phyloP scores from a whole-genome alignment of 2,888 invertebrate genomes.

The Liopterus haemorrhoidalis region DNA sequence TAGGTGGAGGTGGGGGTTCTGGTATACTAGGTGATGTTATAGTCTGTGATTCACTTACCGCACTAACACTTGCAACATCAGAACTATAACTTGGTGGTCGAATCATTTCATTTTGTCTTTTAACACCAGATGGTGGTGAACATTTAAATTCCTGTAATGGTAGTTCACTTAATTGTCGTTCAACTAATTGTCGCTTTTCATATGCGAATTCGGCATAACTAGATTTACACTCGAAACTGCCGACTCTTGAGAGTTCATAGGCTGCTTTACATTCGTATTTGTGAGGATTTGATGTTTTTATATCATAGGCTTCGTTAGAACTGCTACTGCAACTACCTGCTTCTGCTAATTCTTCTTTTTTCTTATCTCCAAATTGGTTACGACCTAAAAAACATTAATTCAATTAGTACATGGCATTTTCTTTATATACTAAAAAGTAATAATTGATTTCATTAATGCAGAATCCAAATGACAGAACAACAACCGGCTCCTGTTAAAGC shows the following conservation, averaged over 20 bases:
- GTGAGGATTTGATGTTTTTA: slow-evolving; percentile 41
- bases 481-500: too few species aligned
- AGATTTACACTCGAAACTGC: slow-evolving; percentile 54
- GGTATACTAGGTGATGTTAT: slow-evolving; percentile 48
- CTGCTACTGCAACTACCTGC: slow-evolving; percentile 65
- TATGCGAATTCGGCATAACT: slow-evolving; percentile 62
- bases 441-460: too few species aligned
- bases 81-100: slow-evolving; percentile 43
- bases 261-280: slow-evolving; percentile 39
- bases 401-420: too few species aligned
- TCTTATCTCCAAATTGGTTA: slow-evolving; percentile 54
- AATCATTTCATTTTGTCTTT: slow-evolving; percentile 49
- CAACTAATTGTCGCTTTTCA: slow-evolving; percentile 55
- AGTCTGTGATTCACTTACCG: slow-evolving; percentile 38
- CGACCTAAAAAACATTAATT: too few species aligned
- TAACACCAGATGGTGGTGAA: slow-evolving; percentile 51
- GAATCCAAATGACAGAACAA: too few species aligned
- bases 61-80: slow-evolving; percentile 43
- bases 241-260: slow-evolving; percentile 51
- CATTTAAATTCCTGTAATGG: slow-evolving; percentile 58
- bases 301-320: slow-evolving; percentile 54
- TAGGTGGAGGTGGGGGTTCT: slow-evolving; percentile 59
- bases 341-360: slow-evolving; percentile 70
- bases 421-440: too few species aligned
- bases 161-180: slow-evolving; percentile 59